These are phyloP conservation scores for Stenopsyche tienmushanensis DNA, from an alignment of 1,140 invertebrate genomes.

Conservation along the genomic window DNA sequence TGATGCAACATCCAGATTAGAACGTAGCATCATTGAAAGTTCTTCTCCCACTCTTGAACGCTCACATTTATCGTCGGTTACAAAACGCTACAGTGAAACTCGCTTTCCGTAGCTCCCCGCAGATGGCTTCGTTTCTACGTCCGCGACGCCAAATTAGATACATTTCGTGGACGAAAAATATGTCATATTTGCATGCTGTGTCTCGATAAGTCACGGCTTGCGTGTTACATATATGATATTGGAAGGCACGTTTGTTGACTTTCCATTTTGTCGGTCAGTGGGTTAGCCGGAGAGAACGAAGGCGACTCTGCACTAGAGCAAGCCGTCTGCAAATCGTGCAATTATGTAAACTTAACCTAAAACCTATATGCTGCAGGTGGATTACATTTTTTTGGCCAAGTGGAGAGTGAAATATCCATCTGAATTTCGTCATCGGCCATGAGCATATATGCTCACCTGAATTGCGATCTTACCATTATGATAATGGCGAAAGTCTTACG, in stretches of 20 bases:
- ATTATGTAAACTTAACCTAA: constrained; percentile 29
- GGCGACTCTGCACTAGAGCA: not conserved
- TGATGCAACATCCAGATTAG: constrained; percentile 4
- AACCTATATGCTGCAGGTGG: constrained; percentile 13
- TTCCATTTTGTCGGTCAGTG: constrained; percentile 28
- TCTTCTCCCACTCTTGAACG: not conserved
- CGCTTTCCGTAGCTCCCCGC: not conserved
- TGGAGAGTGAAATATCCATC: constrained; percentile 2
- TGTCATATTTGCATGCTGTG: too few species aligned
- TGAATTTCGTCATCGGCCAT: constrained; percentile 20
- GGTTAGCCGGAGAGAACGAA: constrained; percentile 3
- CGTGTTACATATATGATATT: not conserved
- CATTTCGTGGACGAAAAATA: not conserved
- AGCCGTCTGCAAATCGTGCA: not conserved
- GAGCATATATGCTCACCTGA: not conserved
- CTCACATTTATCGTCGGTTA: too few species aligned
- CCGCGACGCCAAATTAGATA: not conserved
- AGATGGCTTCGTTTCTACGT: not conserved
- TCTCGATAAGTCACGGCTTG: too few species aligned
- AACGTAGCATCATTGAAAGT: not conserved
- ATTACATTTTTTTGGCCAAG: constrained; percentile 4
- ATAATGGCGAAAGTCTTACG: not conserved
- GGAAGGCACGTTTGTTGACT: constrained; percentile 4
- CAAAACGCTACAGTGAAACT: too few species aligned
- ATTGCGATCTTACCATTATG: not conserved